These are phyloP conservation scores for Spea hammondii DNA, from an alignment of 2,797 vertebrate genomes.

Conservation along the genomic window DNA sequence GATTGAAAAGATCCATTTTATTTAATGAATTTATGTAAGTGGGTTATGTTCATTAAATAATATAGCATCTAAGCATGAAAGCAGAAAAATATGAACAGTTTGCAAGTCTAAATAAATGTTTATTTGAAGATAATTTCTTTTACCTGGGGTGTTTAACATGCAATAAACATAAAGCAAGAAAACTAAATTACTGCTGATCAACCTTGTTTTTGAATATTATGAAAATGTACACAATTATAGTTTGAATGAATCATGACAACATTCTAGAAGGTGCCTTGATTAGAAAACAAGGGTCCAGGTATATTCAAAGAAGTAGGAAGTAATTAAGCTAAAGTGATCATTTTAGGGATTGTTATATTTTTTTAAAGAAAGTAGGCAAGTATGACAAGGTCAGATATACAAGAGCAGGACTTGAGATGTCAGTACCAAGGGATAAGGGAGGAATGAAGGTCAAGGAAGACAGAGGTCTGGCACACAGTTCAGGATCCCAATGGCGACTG, in stretches of 20 bases:
- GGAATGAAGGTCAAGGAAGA: no score
- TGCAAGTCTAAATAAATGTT: conserved; percentile 37
- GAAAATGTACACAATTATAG: neutral
- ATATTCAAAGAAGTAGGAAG: no score
- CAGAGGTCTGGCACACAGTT: no score
- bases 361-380: no score
- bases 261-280: neutral
- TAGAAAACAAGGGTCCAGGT: neutral
- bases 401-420: no score
- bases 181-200: conserved; percentile 23
- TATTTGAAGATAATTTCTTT: conserved; percentile 40
- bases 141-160: conserved; percentile 26
- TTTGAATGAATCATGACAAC: neutral
- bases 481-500: no score
- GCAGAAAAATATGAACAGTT: conserved; percentile 29
- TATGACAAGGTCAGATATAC: no score
- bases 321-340: no score
- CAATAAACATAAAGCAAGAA: conserved; percentile 40
- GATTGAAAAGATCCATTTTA: conserved; percentile 37
- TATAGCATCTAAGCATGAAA: conserved; percentile 42
- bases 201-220: neutral
- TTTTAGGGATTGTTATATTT: no score
- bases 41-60: conserved; percentile 21
- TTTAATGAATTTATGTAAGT: conserved; percentile 28
- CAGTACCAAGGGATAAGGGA: no score